Conservation (phyloP, 2,797 vertebrate species). For the Enteromius treurensis region DNA sequence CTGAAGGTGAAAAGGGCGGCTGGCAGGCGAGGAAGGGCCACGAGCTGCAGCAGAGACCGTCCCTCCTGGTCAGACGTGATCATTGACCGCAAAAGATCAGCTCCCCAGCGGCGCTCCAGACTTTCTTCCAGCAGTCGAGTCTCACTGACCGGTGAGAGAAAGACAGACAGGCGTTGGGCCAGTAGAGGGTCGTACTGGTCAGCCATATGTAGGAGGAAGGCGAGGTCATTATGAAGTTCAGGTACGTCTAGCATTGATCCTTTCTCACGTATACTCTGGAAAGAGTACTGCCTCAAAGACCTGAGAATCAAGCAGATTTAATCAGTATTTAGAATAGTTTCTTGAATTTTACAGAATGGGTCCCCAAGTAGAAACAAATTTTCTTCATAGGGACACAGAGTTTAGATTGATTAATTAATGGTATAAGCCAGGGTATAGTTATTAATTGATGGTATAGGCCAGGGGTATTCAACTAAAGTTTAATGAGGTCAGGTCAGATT, state of each 20-base stretch:
- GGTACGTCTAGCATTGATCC: slow-evolving; percentile 75
- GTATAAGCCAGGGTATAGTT: not conserved
- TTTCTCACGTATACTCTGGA: slow-evolving; percentile 71
- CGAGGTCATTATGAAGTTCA: slow-evolving; percentile 82
- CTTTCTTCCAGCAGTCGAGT: slow-evolving; percentile 76
- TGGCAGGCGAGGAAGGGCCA: slow-evolving; percentile 78
- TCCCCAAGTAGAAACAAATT: not conserved
- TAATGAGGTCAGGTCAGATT: no score
- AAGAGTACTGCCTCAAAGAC: slow-evolving; percentile 79
- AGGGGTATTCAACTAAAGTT: no score
- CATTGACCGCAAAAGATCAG: slow-evolving; percentile 71
- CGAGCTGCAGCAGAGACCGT: slow-evolving; percentile 72
- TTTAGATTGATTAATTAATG: not conserved
- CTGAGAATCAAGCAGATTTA: slow-evolving; percentile 58
- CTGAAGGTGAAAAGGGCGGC: slow-evolving; percentile 75
- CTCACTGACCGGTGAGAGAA: slow-evolving; percentile 82
- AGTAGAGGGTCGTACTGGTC: slow-evolving; percentile 83
- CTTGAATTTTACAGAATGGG: not conserved
- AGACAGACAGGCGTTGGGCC: slow-evolving; percentile 80
- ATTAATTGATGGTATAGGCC: not conserved
- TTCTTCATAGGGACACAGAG: not conserved
- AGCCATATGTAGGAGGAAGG: slow-evolving; percentile 84
- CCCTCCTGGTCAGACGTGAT: slow-evolving; percentile 69
- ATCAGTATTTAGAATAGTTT: not conserved
- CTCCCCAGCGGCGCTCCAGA: slow-evolving; percentile 74